Conservation (phyloP, 2,113 vertebrate genomes). For the Morphnarchus princeps region DNA sequence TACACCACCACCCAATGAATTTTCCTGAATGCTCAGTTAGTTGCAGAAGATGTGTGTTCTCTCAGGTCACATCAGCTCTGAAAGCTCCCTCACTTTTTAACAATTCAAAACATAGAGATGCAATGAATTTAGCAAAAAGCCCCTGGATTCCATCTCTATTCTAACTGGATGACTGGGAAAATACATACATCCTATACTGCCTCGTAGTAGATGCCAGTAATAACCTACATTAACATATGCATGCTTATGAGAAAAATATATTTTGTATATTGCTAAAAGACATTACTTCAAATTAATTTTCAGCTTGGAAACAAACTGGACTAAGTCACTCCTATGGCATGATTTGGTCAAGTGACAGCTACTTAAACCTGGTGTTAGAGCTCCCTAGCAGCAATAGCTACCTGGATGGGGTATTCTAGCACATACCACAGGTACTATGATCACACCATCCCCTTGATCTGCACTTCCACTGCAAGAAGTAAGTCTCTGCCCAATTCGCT, state of each 20-base stretch:
- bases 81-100: neutral
- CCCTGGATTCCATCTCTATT: neutral
- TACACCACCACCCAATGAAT: neutral
- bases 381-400: neutral
- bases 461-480: neutral
- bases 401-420: neutral
- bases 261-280: neutral
- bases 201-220: neutral
- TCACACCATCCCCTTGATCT: neutral
- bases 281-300: neutral
- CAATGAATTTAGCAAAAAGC: neutral
- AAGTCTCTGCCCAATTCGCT: neutral
- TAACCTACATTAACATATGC: neutral
- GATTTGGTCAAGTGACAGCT: neutral
- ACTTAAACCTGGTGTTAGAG: neutral
- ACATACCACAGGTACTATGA: neutral
- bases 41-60: neutral
- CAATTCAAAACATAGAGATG: neutral
- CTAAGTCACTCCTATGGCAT: neutral
- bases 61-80: neutral
- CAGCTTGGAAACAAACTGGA: neutral
- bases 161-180: neutral
- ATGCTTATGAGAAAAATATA: accelerated
- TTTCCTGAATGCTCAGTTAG: neutral
- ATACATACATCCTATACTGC: neutral